Conservation (phyloP, 1,140 invertebrate species). For the Drosophila neocordata region DNA sequence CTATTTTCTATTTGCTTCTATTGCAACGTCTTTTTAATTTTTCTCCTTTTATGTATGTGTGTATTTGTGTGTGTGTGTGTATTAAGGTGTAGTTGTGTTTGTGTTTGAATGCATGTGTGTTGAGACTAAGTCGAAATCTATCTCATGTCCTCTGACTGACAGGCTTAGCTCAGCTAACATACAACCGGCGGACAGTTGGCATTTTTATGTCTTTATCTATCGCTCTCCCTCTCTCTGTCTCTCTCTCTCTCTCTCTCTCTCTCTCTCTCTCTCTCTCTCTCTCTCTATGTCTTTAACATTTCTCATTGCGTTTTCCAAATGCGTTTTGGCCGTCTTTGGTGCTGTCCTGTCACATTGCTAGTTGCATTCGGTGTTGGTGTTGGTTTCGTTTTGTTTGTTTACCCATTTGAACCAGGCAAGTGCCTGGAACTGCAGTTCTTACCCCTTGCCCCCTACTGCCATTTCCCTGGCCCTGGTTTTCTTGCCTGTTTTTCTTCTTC, state of each 20-base stretch:
- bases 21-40: background rate
- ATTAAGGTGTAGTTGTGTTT: constrained; percentile 52
- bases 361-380: constrained; percentile 19
- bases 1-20: constrained; percentile 39
- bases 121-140: constrained; percentile 60
- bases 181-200: constrained; percentile 71
- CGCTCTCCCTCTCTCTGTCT: background rate
- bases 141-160: constrained; percentile 71
- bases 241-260: background rate
- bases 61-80: constrained; percentile 31
- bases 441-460: background rate
- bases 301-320: constrained; percentile 72
- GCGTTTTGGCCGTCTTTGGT: constrained; percentile 69
- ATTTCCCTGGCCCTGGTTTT: background rate
- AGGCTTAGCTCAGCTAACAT: constrained; percentile 62
- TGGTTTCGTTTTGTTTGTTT: constrained; percentile 40
- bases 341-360: constrained; percentile 9
- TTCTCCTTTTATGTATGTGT: constrained; percentile 20
- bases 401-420: constrained; percentile 41
- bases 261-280: background rate
- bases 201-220: constrained; percentile 58
- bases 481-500: background rate
- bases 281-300: constrained; percentile 32
- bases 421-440: constrained; percentile 33
- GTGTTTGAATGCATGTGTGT: constrained; percentile 31